phyloP scores from a whole-genome alignment of 2,113 vertebrate genomes.

The Istiophorus platypterus region DNA sequence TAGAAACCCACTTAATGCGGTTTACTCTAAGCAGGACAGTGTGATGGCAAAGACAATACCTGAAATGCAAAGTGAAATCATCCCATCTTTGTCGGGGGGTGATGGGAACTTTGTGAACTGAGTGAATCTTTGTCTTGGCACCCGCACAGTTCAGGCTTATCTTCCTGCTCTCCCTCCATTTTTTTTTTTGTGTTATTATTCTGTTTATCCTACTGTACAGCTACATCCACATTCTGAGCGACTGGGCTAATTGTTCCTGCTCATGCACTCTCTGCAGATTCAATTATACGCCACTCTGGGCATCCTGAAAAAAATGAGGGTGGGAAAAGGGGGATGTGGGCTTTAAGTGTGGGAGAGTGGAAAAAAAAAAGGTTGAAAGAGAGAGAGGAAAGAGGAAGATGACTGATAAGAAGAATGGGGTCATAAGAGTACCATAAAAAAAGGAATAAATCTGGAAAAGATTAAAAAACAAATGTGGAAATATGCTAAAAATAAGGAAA shows the following conservation, averaged over 20 bases:
- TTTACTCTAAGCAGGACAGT: constrained; percentile 12
- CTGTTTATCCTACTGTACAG: constrained; percentile 80
- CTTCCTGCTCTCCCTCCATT: constrained; percentile 34
- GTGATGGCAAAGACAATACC: neutral
- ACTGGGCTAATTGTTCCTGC: constrained; percentile 83
- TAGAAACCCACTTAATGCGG: neutral
- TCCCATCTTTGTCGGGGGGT: constrained; percentile 34
- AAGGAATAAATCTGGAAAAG: no score
- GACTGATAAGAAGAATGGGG: constrained; percentile 32
- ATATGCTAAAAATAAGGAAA: no score
- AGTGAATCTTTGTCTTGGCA: constrained; percentile 62
- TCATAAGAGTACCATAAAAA: no score
- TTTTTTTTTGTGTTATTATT: constrained; percentile 57
- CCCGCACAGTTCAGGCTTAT: constrained; percentile 66
- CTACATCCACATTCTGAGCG: constrained; percentile 79
- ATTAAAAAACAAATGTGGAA: no score
- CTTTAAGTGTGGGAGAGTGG: constrained; percentile 58
- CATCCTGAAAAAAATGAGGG: constrained; percentile 69
- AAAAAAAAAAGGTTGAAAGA: constrained; percentile 51
- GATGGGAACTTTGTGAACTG: constrained; percentile 58
- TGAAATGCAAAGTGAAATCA: constrained; percentile 33
- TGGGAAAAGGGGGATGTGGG: constrained; percentile 53
- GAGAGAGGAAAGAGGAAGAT: constrained; percentile 56
- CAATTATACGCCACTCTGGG: constrained; percentile 85
- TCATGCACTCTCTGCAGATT: constrained; percentile 81